Evolutionary conservation across 2,888 invertebrate species (phyloP).

Genomic region (Invenusta paracnida): DNA sequence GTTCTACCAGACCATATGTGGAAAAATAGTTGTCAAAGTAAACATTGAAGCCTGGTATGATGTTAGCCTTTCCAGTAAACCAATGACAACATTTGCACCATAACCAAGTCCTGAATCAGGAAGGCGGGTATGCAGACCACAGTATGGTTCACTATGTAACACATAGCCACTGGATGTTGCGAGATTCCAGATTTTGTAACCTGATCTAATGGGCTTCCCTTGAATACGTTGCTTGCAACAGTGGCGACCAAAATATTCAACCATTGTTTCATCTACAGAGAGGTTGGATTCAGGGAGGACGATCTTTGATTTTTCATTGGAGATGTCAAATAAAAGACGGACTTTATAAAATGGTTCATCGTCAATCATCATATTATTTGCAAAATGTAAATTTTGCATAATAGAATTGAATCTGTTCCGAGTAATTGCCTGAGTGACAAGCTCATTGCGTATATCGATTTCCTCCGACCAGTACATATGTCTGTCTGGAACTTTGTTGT

Average conservation of each 20-base stretch:
- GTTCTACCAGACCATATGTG: background rate
- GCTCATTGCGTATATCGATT: background rate
- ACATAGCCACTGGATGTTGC: slow-evolving; percentile 10
- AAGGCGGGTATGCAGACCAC: background rate
- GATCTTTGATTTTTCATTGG: slow-evolving; percentile 7
- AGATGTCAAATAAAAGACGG: slow-evolving; percentile 19
- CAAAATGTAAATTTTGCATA: slow-evolving; percentile 4
- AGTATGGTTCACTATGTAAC: slow-evolving; percentile 23
- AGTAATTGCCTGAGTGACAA: background rate
- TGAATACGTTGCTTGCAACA: slow-evolving; percentile 26
- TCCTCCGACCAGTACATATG: slow-evolving; percentile 24
- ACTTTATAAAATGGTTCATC: slow-evolving; percentile 30
- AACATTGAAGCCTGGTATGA: slow-evolving; percentile 1
- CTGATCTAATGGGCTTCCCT: slow-evolving; percentile 23
- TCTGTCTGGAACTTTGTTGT: slow-evolving; percentile 8
- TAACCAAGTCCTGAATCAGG: slow-evolving; percentile 17
- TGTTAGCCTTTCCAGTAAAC: background rate
- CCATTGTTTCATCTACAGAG: slow-evolving; percentile 6
- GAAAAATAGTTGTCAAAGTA: slow-evolving; percentile 21
- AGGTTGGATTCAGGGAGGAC: background rate
- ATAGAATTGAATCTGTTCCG: background rate
- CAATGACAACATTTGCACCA: slow-evolving; percentile 14
- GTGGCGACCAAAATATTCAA: background rate
- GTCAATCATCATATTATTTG: slow-evolving; percentile 25
- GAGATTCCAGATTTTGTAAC: slow-evolving; percentile 11